Base-by-base conservation (phyloP, 2,113 vertebrate species). In the Platycercus adscitus region DNA sequence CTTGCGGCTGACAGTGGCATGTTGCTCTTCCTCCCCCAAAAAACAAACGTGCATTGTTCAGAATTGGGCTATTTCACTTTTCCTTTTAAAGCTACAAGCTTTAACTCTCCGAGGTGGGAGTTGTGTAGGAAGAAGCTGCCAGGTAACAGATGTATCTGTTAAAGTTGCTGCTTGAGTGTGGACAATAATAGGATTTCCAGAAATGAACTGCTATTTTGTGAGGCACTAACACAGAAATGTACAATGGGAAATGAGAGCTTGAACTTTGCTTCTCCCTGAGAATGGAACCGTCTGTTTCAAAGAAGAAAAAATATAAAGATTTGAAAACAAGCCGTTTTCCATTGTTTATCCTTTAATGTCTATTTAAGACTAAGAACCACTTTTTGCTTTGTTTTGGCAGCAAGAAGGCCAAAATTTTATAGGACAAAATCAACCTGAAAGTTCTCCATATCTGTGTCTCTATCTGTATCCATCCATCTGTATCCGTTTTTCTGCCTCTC, bases 121-220 rank as follows among this genome's bases (percentile, higher is more conserved):
- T 71, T 97, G 86, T 88, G 92, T 81, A 65, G 90, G 91, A 96
- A 91, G 88, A 97, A 88, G 91, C 87, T 94, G 88, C 94, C 96
- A 91, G 94, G 86, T 93, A 95, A 95, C 95, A 93, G 89, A 89
- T 92, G 84, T 86, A 86, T 88, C 70, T 96, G 95, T 92, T 93
- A 96, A 95, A 96, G 96, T 95, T 94, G 91, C 87, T 97, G 91
- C 93, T 94, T 96, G 95, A 92, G 93, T 97, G 91, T 96, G 94
- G 96, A 96, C 93, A 96, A 92, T 97, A 97, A 97, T 96, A 96
- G 93, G 91, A 96, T 96, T 97, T 96, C 95, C 96, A 97, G 96
- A 97, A 97, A 97, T 96, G 91, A 96, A 97, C 82, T 95, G 92
- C 89, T 97, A 94, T 97, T 97, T 97, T 71, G 95, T 94, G 89